Evolutionary conservation across 2,888 invertebrate species (phyloP), one percentile per base, ranked within the genome.

Genomic region (Lordiphosa andalusiaca): DNA sequence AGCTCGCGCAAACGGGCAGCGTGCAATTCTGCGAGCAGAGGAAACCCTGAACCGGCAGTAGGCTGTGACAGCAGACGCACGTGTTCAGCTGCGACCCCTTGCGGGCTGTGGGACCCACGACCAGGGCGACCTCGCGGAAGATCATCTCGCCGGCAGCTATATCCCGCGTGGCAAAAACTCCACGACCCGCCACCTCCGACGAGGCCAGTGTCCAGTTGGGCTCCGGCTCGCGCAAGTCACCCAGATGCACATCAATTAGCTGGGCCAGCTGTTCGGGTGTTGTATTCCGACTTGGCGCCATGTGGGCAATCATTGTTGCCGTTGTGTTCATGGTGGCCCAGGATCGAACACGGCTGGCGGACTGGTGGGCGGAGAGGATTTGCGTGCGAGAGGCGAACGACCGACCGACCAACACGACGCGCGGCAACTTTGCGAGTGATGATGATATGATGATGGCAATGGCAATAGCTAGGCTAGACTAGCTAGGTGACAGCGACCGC

Each of bases 61-160:
- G 87, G 69, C 91, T 91, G 72, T 91, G 92, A 82, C 95, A 95
- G 70, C 91, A 91, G 1, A 93, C 92, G 87, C 95, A 95, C 57
- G 92, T 91, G 80, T 92, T 91, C 53, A 89, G 59, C 55, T 91
- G 91, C 13, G 91, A 87, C 36, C 90, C 89, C 50, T 89, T 89
- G 51, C 91, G 90, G 36, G 91, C 91, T 42, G 94, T 91, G 0
- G 95, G 94, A 0, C 95, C 95, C 48, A 92, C 88, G 39, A 95
- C 90, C 40, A 95, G 88, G 1, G 95, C 93, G 52, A 90, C 90
- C 86, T 95, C 95, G 9, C 91, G 90, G 82, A 93, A 95, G 49
- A 96, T 91, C 30, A 94, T 87, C 87, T 95, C 94, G 37, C 94
- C 94, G 30, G 91, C 86, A 56, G 89, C 87, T 39, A 95, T 93